Conservation (phyloP, 2,888 invertebrate species). For the Melanargia galathea region DNA sequence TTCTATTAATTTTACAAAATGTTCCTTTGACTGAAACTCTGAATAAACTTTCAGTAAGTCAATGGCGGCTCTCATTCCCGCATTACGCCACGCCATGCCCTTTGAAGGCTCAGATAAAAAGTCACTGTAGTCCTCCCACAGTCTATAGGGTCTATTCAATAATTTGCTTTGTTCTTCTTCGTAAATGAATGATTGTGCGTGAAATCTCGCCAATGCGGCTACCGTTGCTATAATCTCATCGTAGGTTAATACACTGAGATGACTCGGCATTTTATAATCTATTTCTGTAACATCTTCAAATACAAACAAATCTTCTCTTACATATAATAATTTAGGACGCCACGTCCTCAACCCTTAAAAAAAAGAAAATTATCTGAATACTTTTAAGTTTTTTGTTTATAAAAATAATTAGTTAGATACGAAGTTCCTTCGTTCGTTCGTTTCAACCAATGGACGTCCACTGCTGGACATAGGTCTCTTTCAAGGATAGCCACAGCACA, state of each 20-base stretch:
- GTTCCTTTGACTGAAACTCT: constrained; percentile 51
- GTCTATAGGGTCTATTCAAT: constrained; percentile 59
- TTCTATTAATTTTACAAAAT: constrained; percentile 52
- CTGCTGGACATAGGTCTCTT: no score
- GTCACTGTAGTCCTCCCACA: constrained; percentile 65
- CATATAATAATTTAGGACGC: constrained; percentile 58
- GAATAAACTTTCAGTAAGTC: constrained; percentile 65
- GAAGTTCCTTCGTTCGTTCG: no score
- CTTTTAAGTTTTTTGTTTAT: background rate
- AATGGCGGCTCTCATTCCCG: constrained; percentile 64
- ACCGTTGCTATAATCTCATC: constrained; percentile 68
- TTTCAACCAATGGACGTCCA: no score
- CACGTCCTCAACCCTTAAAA: constrained; percentile 56
- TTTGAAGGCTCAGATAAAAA: constrained; percentile 56
- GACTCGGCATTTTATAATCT: constrained; percentile 62
- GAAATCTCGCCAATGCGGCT: constrained; percentile 72
- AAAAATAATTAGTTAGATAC: background rate
- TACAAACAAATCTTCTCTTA: constrained; percentile 63
- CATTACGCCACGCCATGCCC: constrained; percentile 58
- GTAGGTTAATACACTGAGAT: constrained; percentile 55
- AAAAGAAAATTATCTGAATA: background rate
- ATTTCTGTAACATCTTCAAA: constrained; percentile 66
- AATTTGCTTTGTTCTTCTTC: constrained; percentile 67
- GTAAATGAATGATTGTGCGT: constrained; percentile 72
- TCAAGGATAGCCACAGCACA: no score